A percentile compares a stretch with the other conserved stretches of the same genome.
These are phyloP conservation scores for Alectura lathami DNA, from an alignment of 2,113 vertebrate species.

Conservation along the genomic window DNA sequence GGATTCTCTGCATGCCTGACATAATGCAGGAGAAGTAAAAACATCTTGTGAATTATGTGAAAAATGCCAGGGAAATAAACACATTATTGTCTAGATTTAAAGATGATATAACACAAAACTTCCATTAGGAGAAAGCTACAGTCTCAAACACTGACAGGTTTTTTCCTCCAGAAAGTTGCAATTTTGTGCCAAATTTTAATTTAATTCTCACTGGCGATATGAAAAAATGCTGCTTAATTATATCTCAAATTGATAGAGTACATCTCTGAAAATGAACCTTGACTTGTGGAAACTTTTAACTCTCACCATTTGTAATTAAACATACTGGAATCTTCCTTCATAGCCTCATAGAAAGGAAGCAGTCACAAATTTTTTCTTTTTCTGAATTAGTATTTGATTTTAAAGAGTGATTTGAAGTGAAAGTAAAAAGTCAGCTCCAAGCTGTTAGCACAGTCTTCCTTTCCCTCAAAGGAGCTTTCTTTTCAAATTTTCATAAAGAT, in stretches of 20 bases:
- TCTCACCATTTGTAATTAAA: constrained; percentile 22
- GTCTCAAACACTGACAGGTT: background rate
- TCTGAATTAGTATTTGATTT: constrained; percentile 7
- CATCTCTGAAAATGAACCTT: constrained; percentile 15
- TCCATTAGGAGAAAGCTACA: background rate
- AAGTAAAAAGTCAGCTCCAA: background rate
- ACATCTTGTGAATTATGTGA: background rate
- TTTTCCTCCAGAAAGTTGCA: background rate
- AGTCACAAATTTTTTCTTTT: background rate
- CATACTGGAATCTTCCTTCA: background rate
- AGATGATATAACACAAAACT: background rate
- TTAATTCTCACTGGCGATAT: background rate
- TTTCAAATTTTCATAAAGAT: background rate
- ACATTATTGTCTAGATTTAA: background rate
- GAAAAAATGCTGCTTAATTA: background rate
- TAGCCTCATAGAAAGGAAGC: background rate
- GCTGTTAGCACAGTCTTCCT: background rate
- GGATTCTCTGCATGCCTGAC: background rate
- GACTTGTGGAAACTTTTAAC: background rate
- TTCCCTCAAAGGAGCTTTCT: background rate
- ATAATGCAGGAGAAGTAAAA: background rate
- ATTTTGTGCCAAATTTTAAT: constrained; percentile 3
- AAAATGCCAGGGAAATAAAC: background rate
- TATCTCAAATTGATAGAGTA: background rate
- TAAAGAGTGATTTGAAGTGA: background rate